Conservation (phyloP, 37 sponge, comb jelly and placozoan species). For the Aplysina aerophoba region DNA sequence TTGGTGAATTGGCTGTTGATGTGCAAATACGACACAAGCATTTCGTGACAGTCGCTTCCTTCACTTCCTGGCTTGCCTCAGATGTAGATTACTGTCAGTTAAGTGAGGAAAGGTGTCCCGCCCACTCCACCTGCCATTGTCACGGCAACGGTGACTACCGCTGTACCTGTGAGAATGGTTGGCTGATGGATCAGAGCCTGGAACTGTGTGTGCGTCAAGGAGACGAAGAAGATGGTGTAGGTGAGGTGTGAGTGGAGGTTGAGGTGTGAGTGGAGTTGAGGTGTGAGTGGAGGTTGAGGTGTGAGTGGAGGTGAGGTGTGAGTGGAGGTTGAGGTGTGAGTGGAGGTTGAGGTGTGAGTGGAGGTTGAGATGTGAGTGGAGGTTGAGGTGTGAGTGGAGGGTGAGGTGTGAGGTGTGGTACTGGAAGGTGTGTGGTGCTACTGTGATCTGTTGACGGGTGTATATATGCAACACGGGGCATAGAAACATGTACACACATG, state of each 20-base stretch:
- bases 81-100: slow-evolving; percentile 74
- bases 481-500: too few relatives aligned
- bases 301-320: slow-evolving; percentile 19
- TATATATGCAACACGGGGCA: too few relatives aligned
- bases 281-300: background rate
- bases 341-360: background rate
- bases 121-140: slow-evolving; percentile 50
- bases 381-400: background rate
- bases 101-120: slow-evolving; percentile 53
- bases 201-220: background rate
- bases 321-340: background rate
- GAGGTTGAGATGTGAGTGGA: background rate
- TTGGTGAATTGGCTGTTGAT: too few relatives aligned
- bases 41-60: too few relatives aligned
- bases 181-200: background rate
- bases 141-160: slow-evolving; percentile 66
- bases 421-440: too few relatives aligned
- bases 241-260: background rate
- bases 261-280: background rate
- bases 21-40: too few relatives aligned
- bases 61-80: background rate
- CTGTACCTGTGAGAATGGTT: slow-evolving; percentile 48
- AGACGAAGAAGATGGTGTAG: background rate
- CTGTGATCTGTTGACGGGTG: too few relatives aligned
- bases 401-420: too few relatives aligned